These are phyloP conservation scores for Epirrhoe alternata DNA, from an alignment of 2,888 invertebrate genomes.

Conservation along the genomic window DNA sequence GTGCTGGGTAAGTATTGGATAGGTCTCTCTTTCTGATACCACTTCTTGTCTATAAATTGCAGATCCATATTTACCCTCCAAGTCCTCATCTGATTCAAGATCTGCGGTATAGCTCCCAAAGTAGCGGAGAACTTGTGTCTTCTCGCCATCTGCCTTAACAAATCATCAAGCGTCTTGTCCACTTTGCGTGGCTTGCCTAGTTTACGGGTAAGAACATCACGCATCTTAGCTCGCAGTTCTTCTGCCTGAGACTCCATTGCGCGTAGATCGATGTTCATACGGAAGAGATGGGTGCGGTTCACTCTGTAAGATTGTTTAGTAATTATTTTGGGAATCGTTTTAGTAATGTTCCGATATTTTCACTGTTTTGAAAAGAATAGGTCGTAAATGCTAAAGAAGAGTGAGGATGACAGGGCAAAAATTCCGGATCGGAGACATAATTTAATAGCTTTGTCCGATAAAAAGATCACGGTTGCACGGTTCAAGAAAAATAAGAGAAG, in stretches of 20 bases:
- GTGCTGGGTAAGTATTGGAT: too few species aligned
- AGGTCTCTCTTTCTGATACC: too few species aligned
- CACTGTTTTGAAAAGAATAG: too few species aligned
- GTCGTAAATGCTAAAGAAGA: too few species aligned
- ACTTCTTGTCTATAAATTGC: too few species aligned
- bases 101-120: slow-evolving; percentile 60
- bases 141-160: slow-evolving; percentile 73
- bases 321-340: too few species aligned
- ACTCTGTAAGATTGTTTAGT: slow-evolving; percentile 69
- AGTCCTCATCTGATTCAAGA: slow-evolving; percentile 61
- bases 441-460: too few species aligned
- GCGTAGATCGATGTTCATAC: slow-evolving; percentile 89
- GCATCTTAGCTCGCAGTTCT: slow-evolving; percentile 81
- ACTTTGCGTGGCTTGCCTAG: slow-evolving; percentile 72
- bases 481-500: too few species aligned
- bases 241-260: slow-evolving; percentile 87
- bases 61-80: slow-evolving; percentile 63
- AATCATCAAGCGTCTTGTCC: slow-evolving; percentile 72
- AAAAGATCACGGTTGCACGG: too few species aligned
- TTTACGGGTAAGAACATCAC: slow-evolving; percentile 73
- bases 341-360: too few species aligned
- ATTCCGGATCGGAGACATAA: too few species aligned
- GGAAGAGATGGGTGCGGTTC: slow-evolving; percentile 87
- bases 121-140: slow-evolving; percentile 71
- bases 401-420: too few species aligned